Conservation (phyloP, 1,140 invertebrate species). For the Microplitis demolitor region DNA sequence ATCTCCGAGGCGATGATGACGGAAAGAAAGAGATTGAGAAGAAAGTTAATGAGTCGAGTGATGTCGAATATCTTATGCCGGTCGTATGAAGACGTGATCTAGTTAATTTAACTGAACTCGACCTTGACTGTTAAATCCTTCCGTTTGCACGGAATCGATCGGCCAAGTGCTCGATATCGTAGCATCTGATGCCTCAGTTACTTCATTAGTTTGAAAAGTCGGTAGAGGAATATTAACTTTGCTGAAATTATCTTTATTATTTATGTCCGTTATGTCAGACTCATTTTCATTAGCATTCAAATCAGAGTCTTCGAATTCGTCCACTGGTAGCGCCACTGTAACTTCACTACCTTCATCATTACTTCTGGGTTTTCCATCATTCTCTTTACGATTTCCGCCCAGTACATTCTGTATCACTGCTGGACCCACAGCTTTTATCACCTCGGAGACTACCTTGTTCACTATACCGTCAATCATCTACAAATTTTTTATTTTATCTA, state of each 20-base stretch:
- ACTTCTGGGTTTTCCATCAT: constrained; percentile 28
- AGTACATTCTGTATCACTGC: constrained; percentile 66
- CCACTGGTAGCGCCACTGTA: constrained; percentile 42
- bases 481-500: constrained; percentile 52
- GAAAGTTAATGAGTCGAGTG: too few relatives aligned
- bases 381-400: constrained; percentile 45
- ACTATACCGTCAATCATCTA: constrained; percentile 81
- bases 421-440: constrained; percentile 72
- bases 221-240: constrained; percentile 21
- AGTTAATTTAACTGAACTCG: too few relatives aligned
- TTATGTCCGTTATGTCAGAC: not conserved
- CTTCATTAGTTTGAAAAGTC: not conserved
- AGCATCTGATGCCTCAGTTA: not conserved
- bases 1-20: too few relatives aligned
- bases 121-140: too few relatives aligned
- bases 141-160: not conserved
- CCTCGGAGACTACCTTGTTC: constrained; percentile 70
- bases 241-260: not conserved
- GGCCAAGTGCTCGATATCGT: too few relatives aligned
- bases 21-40: not conserved
- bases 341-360: constrained; percentile 44
- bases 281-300: constrained; percentile 41
- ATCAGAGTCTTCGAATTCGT: constrained; percentile 27
- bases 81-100: too few relatives aligned
- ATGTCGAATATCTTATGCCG: too few relatives aligned